phyloP scores from a whole-genome alignment of 2,888 invertebrate species.

The Cosmia trapezina region DNA sequence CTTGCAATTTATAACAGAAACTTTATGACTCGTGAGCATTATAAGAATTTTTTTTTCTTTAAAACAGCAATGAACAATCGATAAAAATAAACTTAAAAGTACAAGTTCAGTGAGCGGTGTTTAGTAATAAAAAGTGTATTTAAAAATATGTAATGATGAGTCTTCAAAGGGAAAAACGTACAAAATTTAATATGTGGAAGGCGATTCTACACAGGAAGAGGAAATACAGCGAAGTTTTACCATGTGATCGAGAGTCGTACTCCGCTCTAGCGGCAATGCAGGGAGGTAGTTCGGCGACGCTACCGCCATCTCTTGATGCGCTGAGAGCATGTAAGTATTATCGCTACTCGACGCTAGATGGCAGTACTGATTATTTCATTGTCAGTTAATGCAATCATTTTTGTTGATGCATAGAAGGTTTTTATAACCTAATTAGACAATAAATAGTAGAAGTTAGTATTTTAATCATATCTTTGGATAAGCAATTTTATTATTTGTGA shows the following conservation, averaged over 20 bases:
- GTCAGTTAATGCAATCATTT: neutral
- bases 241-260: conserved; percentile 85
- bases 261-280: conserved; percentile 87
- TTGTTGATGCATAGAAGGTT: neutral
- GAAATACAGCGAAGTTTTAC: conserved; percentile 85
- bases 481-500: neutral
- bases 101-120: conserved; percentile 27
- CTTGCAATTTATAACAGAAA: conserved; percentile 64
- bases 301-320: conserved; percentile 89
- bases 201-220: conserved; percentile 86
- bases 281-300: conserved; percentile 86
- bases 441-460: neutral
- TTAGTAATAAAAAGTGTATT: conserved; percentile 53
- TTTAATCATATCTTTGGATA: neutral
- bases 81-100: conserved; percentile 24
- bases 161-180: conserved; percentile 83
- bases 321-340: conserved; percentile 88
- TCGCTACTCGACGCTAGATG: conserved; percentile 82
- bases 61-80: conserved; percentile 42
- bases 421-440: neutral
- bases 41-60: conserved; percentile 1
- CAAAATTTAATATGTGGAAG: conserved; percentile 88
- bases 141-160: conserved; percentile 84
- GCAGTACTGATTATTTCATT: conserved; percentile 58
- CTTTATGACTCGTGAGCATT: conserved; percentile 54